Base-by-base conservation (phyloP, 2,797 vertebrate species). In the Cacajao melanocephalus region DNA sequence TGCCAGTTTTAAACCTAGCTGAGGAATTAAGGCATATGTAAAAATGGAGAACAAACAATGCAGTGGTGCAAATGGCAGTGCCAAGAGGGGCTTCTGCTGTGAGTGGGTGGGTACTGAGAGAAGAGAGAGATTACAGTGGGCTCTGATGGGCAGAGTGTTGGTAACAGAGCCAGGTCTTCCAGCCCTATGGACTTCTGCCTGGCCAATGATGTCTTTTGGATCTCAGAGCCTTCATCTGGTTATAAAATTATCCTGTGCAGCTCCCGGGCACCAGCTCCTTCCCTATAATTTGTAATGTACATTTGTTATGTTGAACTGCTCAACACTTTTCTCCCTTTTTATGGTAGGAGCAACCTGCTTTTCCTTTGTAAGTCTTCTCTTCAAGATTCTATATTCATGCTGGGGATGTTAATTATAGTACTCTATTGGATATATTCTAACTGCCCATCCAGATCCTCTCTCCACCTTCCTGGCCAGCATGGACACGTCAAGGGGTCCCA, bases 1-100 rank as follows among this genome's bases (percentile, higher is more conserved):
- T 87, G 67, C n/a, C 76, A 86, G 41, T 82, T 88, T 97, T 79
- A 92, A 83, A 64, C 84, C 61, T 58, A 73, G 41, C 9, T 85
- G 73, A 61, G 39, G 33, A 58, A 46, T 82, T 89, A 12, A 22
- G 52, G 2, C 39, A 48, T 33, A 48, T 80, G 36, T 24, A 46
- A 61, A 88, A 93, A 73, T 14, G 52, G 15, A 48, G 30, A 33
- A 36, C 5, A 55, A 48, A 1, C 17, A n/a, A 64, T 50, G n/a
- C n/a, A 15, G 8, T 15, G 20, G 64, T 88, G 41, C 20, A 17
- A 61, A 57, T 4, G 13, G 17, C 4, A 3, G n/a, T 50, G 33
- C 4, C 22, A 28, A 78, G 76, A 88, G 20, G 20, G 46, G 13
- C n/a, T 61, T 5, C 33, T 39, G 5, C 2, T 41, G 7, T 14